Base-by-base conservation (phyloP, 2,888 invertebrate genomes). In the Aleiodes alternator region DNA sequence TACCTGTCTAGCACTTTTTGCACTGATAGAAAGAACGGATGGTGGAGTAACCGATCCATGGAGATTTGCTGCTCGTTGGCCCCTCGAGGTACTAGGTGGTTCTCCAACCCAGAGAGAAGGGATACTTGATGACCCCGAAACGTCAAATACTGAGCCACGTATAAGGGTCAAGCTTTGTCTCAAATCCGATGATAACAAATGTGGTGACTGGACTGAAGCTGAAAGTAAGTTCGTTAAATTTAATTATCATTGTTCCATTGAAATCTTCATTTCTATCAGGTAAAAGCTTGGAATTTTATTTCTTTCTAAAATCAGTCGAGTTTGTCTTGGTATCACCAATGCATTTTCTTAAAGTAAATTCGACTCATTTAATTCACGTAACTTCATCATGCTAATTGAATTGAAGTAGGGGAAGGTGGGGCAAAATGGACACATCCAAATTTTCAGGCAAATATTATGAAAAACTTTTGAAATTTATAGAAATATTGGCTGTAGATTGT, bases 141-240 rank as follows among this genome's bases (percentile, higher is more conserved):
- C 88, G 3, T 89, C 90, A 0, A 90, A 91, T 75, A 89, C 84
- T 91, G 85, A 93, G 92, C 87, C 94, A 0, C 91, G 94, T 79
- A 93, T 97, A 59, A 91, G 96, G 69, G 94, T 97, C 14, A 95
- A 95, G 83, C 91, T 97, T 50, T 97, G 97, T 84, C 91, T 97
- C 70, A 93, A 94, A 82, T 93, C 94, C 61, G 95, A 95, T 87
- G 93, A 94, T 71, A 95, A 96, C 74, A 94, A 95, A 81, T 96
- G 97, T 90, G 95, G 97, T 43, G 95, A 95, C 56, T 95, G 95
- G 88, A 92, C 94, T 0, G 95, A 95, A 86, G 97, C 97, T 34
- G 95, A 96, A 86, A 93, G 96, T 96, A 88, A 94, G 95, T 93
- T 75, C 75, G 69, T 64, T 71, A 64, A 16, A 70, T 51, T 16